Evolutionary conservation across 2,113 vertebrate genomes (phyloP).

Genomic region (Ceyx cyanopectus): DNA sequence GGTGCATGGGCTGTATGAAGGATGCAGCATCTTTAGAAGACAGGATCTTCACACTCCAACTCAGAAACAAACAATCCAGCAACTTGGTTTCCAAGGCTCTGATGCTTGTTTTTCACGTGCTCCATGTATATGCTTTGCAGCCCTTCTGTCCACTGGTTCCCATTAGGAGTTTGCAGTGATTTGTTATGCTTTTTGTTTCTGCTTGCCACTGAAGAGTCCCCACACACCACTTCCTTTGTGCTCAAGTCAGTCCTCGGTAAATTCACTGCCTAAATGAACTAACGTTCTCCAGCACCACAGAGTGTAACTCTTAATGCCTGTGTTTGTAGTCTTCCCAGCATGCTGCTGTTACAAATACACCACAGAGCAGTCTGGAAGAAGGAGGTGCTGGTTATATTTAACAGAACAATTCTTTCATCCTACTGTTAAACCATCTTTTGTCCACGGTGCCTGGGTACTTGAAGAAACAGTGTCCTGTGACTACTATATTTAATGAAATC

Average conservation of each 20-base stretch:
- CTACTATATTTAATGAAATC: neutral
- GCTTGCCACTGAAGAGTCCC: neutral
- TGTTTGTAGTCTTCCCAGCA: neutral
- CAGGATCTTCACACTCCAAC: neutral
- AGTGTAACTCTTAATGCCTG: neutral
- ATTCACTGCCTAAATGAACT: conserved; percentile 9
- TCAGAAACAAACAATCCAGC: neutral
- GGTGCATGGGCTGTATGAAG: neutral
- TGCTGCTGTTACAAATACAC: neutral
- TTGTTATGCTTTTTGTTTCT: conserved; percentile 25
- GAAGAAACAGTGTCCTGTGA: neutral
- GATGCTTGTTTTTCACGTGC: neutral
- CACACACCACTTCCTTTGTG: neutral
- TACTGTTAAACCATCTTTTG: neutral
- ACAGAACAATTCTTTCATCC: neutral
- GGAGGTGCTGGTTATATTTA: neutral
- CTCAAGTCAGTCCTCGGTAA: neutral
- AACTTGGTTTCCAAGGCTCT: neutral
- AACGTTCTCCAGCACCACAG: neutral
- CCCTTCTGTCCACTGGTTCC: neutral
- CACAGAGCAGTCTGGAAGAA: conserved; percentile 1
- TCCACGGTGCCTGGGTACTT: neutral
- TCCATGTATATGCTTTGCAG: neutral
- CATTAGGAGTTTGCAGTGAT: neutral
- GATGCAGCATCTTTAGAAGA: neutral